Evolutionary conservation across 1,140 invertebrate genomes (phyloP).

Genomic region (Olivierus martensii): DNA sequence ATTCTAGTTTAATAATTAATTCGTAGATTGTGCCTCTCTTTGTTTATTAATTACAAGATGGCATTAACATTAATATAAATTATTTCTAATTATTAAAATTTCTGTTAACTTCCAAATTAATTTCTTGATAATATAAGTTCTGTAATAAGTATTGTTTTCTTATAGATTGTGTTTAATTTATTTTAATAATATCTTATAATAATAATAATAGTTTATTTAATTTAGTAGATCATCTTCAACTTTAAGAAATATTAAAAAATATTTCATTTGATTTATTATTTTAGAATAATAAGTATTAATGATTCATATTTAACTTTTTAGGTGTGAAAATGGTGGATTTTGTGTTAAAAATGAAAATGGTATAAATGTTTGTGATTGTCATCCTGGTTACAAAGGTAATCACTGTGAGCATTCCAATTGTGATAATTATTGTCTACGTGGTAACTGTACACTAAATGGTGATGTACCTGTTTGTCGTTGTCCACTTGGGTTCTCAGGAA

Average conservation of each 20-base stretch:
- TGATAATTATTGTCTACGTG: constrained; percentile 14
- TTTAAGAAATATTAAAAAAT: not conserved
- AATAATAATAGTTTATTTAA: no score
- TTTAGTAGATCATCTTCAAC: no score
- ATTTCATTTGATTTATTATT: constrained; percentile 2
- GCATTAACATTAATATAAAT: no score
- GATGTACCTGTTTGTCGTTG: constrained; percentile 30
- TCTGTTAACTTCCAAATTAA: no score
- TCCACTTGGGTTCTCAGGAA: constrained; percentile 20
- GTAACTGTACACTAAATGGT: constrained; percentile 21
- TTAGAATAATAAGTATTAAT: constrained; percentile 6
- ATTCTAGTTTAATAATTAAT: no score
- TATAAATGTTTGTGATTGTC: constrained; percentile 28
- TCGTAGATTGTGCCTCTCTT: no score
- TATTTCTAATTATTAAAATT: no score
- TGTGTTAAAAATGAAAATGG: constrained; percentile 21
- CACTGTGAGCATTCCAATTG: constrained; percentile 28
- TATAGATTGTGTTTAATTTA: no score
- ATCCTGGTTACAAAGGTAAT: constrained; percentile 27
- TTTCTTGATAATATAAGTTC: no score
- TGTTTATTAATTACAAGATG: no score
- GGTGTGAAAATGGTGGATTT: constrained; percentile 31
- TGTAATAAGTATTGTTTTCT: no score
- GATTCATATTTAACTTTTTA: not conserved
- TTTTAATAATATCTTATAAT: no score